Conservation (phyloP, 23 tunicate species). For the Botrylloides violaceus region DNA sequence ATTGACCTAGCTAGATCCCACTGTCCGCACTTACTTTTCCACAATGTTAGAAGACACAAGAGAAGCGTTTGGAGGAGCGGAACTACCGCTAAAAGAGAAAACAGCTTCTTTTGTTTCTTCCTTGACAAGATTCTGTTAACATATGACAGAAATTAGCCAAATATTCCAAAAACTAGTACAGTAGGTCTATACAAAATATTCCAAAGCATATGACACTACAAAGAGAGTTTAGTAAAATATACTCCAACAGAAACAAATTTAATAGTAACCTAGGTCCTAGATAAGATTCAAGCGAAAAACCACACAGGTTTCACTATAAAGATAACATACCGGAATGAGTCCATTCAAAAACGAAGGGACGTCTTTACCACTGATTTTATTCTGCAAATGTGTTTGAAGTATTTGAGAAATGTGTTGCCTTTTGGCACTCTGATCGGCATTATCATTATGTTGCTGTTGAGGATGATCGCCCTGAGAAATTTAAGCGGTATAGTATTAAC, state of each 20-base stretch:
- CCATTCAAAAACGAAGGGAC: slow-evolving; percentile 3
- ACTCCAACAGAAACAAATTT: too few species aligned
- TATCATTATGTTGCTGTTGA: neutral
- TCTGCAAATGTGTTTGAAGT: slow-evolving; percentile 20
- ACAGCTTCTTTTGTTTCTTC: slow-evolving; percentile 15
- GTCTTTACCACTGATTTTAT: slow-evolving; percentile 4
- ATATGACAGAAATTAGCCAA: neutral
- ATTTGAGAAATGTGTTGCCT: slow-evolving; percentile 25
- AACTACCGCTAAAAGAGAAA: neutral
- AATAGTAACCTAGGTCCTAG: too few species aligned
- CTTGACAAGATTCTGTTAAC: slow-evolving; percentile 15
- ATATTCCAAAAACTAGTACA: too few species aligned
- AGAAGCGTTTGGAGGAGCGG: slow-evolving; percentile 17
- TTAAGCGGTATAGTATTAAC: too few species aligned
- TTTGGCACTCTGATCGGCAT: neutral
- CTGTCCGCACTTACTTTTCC: slow-evolving; percentile 2
- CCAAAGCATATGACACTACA: too few species aligned
- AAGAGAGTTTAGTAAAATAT: too few species aligned
- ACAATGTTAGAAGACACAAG: neutral
- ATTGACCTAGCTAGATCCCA: too few species aligned
- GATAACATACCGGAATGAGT: slow-evolving; percentile 10
- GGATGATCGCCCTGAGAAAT: too few species aligned
- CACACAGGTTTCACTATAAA: too few species aligned
- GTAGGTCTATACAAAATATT: too few species aligned
- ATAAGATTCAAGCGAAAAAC: too few species aligned